Conservation (phyloP, 2,888 invertebrate species). For the Mylabris sibirica region DNA sequence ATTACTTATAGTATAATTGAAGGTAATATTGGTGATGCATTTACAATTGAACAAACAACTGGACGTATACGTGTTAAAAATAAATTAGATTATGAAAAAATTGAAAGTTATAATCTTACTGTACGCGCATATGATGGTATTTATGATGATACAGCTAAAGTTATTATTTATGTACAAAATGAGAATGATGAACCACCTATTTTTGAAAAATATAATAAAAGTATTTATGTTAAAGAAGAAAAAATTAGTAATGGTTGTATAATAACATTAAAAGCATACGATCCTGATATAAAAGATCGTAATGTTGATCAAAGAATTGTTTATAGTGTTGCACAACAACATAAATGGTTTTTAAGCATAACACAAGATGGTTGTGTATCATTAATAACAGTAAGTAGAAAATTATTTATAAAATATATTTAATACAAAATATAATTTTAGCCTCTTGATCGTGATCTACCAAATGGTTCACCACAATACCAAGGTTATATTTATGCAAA, state of each 20-base stretch:
- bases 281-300: conserved; percentile 84
- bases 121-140: conserved; percentile 86
- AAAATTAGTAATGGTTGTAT: conserved; percentile 74
- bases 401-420: neutral
- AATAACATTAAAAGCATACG: conserved; percentile 77
- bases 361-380: conserved; percentile 76
- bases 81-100: conserved; percentile 82
- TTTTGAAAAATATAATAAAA: conserved; percentile 75
- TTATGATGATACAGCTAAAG: conserved; percentile 82
- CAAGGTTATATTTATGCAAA: conserved; percentile 78
- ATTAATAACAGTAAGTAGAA: conserved; percentile 64
- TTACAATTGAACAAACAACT: conserved; percentile 83
- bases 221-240: conserved; percentile 80
- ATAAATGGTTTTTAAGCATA: conserved; percentile 75
- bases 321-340: conserved; percentile 77
- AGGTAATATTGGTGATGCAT: conserved; percentile 87
- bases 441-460: conserved; percentile 88
- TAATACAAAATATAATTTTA: conserved; percentile 50
- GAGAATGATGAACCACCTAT: conserved; percentile 93
- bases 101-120: conserved; percentile 83
- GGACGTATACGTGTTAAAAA: conserved; percentile 85
- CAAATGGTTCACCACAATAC: conserved; percentile 83
- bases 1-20: conserved; percentile 87
- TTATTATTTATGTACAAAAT: conserved; percentile 85
- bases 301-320: conserved; percentile 79